Percentiles rank a stretch among this genome's conserved stretches.
Conservation (phyloP, 2,113 vertebrate genomes). For the Mohoua ochrocephala region DNA sequence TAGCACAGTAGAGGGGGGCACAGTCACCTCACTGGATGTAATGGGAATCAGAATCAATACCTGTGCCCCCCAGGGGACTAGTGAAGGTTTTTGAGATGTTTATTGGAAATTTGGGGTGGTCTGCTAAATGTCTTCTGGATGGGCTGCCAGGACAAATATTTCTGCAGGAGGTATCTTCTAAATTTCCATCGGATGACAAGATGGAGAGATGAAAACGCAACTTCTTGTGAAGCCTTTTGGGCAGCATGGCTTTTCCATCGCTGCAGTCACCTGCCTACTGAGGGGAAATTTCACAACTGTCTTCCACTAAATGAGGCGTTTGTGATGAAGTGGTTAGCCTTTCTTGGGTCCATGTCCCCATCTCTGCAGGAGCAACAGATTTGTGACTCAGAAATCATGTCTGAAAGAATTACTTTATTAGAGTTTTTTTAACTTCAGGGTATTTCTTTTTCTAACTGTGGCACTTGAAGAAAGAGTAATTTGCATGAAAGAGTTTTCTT, state of each 20-base stretch:
- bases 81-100: neutral
- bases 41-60: neutral
- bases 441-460: neutral
- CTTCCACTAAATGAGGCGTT: neutral
- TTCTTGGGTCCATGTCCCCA: rapidly evolving
- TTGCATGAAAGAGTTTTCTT: neutral
- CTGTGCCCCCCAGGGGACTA: neutral
- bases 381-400: neutral
- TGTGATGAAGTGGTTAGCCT: neutral
- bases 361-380: neutral
- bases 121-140: neutral
- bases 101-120: neutral
- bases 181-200: neutral
- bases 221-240: neutral
- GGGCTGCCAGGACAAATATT: neutral
- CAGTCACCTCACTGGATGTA: neutral
- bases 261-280: neutral
- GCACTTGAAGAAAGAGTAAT: neutral
- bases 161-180: neutral
- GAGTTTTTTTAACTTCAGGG: neutral
- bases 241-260: neutral
- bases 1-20: neutral
- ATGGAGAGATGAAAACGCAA: rapidly evolving
- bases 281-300: neutral
- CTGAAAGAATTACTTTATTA: neutral